Conservation (phyloP, 1,140 invertebrate species). For the Bombus soroeensis region DNA sequence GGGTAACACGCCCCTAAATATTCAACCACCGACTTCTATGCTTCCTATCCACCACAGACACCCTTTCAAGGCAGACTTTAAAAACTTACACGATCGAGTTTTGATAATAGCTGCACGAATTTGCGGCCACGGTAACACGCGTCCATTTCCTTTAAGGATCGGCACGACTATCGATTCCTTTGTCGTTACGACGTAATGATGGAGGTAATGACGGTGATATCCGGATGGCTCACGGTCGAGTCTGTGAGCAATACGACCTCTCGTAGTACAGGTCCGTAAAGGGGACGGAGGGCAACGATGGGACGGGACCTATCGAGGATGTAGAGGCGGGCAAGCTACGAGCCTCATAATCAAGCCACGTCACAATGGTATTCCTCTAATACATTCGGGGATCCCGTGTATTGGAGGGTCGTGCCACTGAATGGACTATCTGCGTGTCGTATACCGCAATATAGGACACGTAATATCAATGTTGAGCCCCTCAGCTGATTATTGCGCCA, state of each 20-base stretch:
- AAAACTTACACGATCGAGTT: not conserved
- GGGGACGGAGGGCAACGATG: not conserved
- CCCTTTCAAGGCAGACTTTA: not conserved
- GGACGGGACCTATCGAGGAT: not conserved
- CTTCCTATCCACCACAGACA: not conserved
- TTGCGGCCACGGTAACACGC: not conserved
- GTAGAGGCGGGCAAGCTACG: slow-evolving; percentile 33
- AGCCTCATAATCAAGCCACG: slow-evolving; percentile 65
- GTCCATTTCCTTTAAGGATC: slow-evolving; percentile 28
- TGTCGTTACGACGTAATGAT: slow-evolving; percentile 58
- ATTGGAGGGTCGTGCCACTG: slow-evolving; percentile 47
- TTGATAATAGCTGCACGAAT: slow-evolving; percentile 17
- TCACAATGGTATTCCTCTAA: slow-evolving; percentile 65
- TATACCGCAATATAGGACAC: slow-evolving; percentile 47
- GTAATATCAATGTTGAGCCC: slow-evolving; percentile 48
- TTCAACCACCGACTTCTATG: not conserved
- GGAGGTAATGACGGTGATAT: slow-evolving; percentile 51
- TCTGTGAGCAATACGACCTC: slow-evolving; percentile 34
- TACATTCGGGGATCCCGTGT: slow-evolving; percentile 43
- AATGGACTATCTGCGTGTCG: slow-evolving; percentile 54
- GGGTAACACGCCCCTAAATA: not conserved
- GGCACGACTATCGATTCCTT: slow-evolving; percentile 34
- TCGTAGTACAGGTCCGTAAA: slow-evolving; percentile 31
- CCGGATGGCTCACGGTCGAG: slow-evolving; percentile 3
- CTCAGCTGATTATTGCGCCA: slow-evolving; percentile 60